Evolutionary conservation across 2,888 invertebrate genomes (phyloP).

Genomic region (Himalopsyche kuldschensis): DNA sequence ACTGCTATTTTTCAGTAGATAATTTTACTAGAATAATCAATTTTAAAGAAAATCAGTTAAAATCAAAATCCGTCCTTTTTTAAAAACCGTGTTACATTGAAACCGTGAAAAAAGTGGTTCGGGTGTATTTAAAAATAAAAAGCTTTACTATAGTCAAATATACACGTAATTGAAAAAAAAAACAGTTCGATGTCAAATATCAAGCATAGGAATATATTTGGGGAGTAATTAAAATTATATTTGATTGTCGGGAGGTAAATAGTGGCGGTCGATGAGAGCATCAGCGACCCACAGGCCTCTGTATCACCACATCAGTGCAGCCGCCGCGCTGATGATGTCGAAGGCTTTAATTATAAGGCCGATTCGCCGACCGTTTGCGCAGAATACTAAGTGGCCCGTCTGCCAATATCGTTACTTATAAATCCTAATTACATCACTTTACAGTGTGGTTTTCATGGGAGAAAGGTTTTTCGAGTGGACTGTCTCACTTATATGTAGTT

Average conservation of each 20-base stretch:
- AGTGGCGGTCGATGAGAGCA: not conserved
- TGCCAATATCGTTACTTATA: slow-evolving; percentile 6
- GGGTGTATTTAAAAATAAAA: too few relatives aligned
- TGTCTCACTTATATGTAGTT: not conserved
- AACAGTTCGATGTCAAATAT: not conserved
- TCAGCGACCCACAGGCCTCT: not conserved
- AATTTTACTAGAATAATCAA: too few relatives aligned
- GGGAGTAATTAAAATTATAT: not conserved
- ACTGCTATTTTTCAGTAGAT: too few relatives aligned
- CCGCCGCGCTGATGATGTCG: slow-evolving; percentile 8
- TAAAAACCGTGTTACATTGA: too few relatives aligned
- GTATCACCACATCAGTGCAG: slow-evolving; percentile 10
- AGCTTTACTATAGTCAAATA: too few relatives aligned
- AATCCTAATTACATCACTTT: slow-evolving; percentile 2
- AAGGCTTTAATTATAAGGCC: slow-evolving; percentile 23
- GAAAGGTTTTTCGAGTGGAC: not conserved
- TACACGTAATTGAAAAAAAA: too few relatives aligned
- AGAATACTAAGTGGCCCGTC: slow-evolving; percentile 11
- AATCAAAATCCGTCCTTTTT: too few relatives aligned
- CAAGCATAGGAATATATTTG: not conserved
- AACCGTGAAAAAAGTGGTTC: too few relatives aligned
- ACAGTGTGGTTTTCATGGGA: not conserved
- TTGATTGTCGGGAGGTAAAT: not conserved
- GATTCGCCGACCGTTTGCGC: slow-evolving; percentile 15
- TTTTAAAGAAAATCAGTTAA: too few relatives aligned